These are phyloP conservation scores for Labeo calbasu DNA, from an alignment of 2,797 vertebrate genomes.

Conservation along the genomic window DNA sequence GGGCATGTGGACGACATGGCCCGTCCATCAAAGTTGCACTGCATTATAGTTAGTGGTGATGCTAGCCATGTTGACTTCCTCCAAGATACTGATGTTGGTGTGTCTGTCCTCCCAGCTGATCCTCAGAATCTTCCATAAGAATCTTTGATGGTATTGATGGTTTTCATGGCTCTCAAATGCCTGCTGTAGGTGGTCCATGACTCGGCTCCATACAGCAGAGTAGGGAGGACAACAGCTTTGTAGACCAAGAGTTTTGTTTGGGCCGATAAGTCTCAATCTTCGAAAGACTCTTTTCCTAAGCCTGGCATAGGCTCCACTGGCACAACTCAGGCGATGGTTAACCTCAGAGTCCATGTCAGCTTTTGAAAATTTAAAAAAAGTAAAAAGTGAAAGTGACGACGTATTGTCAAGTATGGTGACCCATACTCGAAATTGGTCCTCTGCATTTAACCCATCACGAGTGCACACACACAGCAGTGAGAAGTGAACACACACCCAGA, in stretches of 20 bases:
- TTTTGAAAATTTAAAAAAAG: background rate
- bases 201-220: background rate
- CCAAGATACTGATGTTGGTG: constrained; percentile 29
- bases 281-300: background rate
- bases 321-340: background rate
- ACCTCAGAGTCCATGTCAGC: background rate
- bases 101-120: constrained; percentile 39
- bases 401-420: too few species aligned
- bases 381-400: too few species aligned
- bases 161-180: constrained; percentile 1
- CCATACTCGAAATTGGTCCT: too few species aligned
- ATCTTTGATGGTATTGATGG: background rate
- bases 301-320: background rate
- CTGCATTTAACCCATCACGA: too few species aligned
- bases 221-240: constrained; percentile 23
- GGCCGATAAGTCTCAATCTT: background rate
- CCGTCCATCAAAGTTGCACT: constrained; percentile 23
- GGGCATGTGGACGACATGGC: background rate
- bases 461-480: too few species aligned
- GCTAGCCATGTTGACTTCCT: constrained; percentile 28
- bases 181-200: constrained; percentile 20
- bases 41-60: constrained; percentile 34
- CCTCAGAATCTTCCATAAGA: constrained; percentile 23
- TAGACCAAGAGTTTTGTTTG: constrained; percentile 41
- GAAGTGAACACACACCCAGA: too few species aligned